These are phyloP conservation scores for Ornithorhynchus anatinus DNA, from an alignment of 2,113 vertebrate genomes.

Conservation along the genomic window DNA sequence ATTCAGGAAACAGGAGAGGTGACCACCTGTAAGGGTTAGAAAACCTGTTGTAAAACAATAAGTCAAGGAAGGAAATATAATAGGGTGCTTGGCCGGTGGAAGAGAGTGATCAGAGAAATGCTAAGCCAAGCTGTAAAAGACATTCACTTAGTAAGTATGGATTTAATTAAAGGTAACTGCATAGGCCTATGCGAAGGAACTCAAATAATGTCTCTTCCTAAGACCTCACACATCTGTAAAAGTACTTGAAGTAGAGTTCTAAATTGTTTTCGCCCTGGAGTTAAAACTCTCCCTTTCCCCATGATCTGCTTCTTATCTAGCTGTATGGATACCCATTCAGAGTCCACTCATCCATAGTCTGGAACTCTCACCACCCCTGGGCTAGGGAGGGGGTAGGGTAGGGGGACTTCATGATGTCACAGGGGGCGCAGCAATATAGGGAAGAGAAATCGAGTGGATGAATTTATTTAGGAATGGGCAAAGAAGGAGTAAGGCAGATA, in stretches of 20 bases:
- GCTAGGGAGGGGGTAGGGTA: too few relatives aligned
- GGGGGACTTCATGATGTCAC: too few relatives aligned
- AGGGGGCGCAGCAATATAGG: too few relatives aligned
- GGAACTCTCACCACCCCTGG: too few relatives aligned
- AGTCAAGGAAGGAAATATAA: not conserved
- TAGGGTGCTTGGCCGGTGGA: not conserved
- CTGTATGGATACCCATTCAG: too few relatives aligned
- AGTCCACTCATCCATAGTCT: too few relatives aligned
- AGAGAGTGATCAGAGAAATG: conserved; percentile 1
- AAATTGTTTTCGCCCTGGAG: not conserved
- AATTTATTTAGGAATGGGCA: too few relatives aligned
- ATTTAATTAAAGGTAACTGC: conserved; percentile 35
- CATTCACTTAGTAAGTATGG: conserved; percentile 25
- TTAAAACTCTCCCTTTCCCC: not conserved
- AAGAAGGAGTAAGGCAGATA: too few relatives aligned
- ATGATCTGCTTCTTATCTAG: not conserved
- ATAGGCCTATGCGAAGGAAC: not conserved
- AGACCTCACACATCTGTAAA: not conserved
- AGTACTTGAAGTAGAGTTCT: not conserved
- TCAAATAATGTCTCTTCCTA: not conserved
- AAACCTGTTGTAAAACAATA: not conserved
- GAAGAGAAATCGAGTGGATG: too few relatives aligned
- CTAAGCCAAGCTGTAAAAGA: not conserved
- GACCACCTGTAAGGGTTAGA: not conserved
- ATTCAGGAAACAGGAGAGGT: not conserved